Conservation (phyloP, 2,113 vertebrate species). For the Spheniscus mendiculus region DNA sequence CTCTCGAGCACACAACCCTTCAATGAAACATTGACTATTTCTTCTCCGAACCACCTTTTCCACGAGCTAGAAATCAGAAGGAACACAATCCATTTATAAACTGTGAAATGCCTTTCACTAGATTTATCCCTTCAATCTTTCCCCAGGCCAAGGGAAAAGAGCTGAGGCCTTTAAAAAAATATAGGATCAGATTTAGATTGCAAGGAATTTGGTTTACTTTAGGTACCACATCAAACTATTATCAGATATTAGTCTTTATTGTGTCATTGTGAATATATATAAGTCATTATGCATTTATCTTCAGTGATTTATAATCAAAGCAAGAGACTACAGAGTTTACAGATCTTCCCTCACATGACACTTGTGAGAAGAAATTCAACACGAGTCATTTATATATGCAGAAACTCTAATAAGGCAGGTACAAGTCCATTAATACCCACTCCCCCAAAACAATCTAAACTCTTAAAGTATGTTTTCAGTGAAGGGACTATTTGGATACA, state of each 20-base stretch:
- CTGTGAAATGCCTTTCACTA: not conserved
- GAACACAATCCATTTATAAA: not conserved
- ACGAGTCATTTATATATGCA: not conserved
- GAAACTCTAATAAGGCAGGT: not conserved
- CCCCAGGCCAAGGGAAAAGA: not conserved
- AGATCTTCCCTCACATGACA: not conserved
- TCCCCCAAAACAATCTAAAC: not conserved
- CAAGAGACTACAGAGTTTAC: not conserved
- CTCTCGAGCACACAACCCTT: not conserved
- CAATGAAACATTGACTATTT: not conserved
- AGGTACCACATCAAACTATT: not conserved
- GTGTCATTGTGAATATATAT: not conserved
- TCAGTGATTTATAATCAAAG: not conserved
- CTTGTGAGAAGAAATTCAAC: not conserved
- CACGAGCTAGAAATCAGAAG: not conserved
- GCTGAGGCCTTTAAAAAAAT: not conserved
- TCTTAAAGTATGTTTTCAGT: not conserved
- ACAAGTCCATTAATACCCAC: not conserved
- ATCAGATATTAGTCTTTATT: not conserved
- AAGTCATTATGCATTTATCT: not conserved
- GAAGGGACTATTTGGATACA: not conserved
- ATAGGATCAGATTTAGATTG: not conserved
- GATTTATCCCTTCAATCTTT: not conserved
- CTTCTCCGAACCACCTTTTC: not conserved
- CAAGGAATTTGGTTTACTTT: not conserved